These are phyloP conservation scores for Charina bottae DNA, from an alignment of 2,113 vertebrate species.

Conservation along the genomic window DNA sequence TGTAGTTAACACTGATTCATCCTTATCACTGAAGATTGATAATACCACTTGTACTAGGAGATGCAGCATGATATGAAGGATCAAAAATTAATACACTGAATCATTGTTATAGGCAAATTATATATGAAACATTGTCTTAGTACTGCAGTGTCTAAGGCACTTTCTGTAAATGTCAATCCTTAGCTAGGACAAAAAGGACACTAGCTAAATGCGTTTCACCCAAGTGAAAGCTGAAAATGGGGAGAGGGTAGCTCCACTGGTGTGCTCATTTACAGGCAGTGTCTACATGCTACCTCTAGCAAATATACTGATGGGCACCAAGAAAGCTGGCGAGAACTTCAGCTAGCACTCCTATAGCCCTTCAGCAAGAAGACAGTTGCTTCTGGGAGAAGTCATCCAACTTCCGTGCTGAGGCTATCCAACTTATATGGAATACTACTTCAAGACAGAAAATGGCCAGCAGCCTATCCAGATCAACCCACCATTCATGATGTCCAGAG, in stretches of 20 bases:
- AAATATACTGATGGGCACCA: constrained; percentile 12
- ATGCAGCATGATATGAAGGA: constrained; percentile 80
- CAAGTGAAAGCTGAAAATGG: constrained; percentile 52
- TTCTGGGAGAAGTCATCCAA: constrained; percentile 43
- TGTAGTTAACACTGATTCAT: constrained; percentile 81
- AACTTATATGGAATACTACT: not conserved
- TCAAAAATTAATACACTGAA: constrained; percentile 78
- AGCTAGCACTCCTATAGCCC: not conserved
- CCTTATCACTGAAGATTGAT: constrained; percentile 75
- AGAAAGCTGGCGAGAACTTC: constrained; percentile 40
- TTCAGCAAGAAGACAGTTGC: not conserved
- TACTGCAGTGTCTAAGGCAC: constrained; percentile 99
- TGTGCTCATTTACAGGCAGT: constrained; percentile 39
- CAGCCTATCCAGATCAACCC: not conserved
- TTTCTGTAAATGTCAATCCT: constrained; percentile 85
- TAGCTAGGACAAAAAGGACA: constrained; percentile 72
- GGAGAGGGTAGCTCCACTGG: constrained; percentile 69
- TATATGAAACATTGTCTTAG: constrained; percentile 85
- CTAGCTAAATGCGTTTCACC: constrained; percentile 73
- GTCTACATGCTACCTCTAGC: constrained; percentile 45
- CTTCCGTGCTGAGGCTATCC: constrained; percentile 29
- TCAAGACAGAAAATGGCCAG: not conserved
- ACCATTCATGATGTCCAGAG: not conserved
- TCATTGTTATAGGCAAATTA: constrained; percentile 80
- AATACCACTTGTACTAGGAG: constrained; percentile 78